A percentile compares a stretch with the other conserved stretches of the same genome.
Evolutionary conservation across 2,113 vertebrate species (phyloP).

Genomic region (Microtus montanus): DNA sequence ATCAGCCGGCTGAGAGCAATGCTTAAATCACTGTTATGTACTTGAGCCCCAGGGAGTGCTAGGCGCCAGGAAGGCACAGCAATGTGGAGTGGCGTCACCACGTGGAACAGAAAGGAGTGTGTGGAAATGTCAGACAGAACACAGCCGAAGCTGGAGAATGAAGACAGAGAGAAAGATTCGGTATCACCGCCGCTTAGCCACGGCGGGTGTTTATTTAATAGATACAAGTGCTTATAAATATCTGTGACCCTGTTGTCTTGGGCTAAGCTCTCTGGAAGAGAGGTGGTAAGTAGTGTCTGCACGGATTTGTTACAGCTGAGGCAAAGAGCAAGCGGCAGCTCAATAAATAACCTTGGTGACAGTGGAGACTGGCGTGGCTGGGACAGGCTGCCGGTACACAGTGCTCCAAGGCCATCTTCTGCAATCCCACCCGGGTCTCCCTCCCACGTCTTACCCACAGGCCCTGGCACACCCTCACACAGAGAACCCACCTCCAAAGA

Average conservation of each 20-base stretch:
- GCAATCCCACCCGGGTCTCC: not conserved
- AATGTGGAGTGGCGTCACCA: rapidly evolving
- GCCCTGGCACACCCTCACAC: not conserved
- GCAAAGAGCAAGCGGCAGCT: not conserved
- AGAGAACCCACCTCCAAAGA: not conserved
- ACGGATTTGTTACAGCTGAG: not conserved
- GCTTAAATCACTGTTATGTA: rapidly evolving
- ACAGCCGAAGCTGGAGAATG: rapidly evolving
- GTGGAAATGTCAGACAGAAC: rapidly evolving
- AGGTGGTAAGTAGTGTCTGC: not conserved
- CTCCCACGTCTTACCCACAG: not conserved
- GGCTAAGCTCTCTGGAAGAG: not conserved
- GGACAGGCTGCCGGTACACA: rapidly evolving
- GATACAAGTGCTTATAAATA: not conserved
- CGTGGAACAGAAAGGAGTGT: not conserved
- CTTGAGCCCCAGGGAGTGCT: not conserved
- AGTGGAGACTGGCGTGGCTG: rapidly evolving
- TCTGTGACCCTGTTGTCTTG: not conserved
- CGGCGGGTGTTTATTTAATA: not conserved
- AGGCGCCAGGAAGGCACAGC: not conserved
- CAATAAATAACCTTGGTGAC: not conserved
- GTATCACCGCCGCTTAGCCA: not conserved
- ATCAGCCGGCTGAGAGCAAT: not conserved
- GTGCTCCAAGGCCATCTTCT: rapidly evolving
- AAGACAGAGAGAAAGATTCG: not conserved